phyloP scores from a whole-genome alignment of 2,797 vertebrate species.

The Lagorchestes hirsutus region DNA sequence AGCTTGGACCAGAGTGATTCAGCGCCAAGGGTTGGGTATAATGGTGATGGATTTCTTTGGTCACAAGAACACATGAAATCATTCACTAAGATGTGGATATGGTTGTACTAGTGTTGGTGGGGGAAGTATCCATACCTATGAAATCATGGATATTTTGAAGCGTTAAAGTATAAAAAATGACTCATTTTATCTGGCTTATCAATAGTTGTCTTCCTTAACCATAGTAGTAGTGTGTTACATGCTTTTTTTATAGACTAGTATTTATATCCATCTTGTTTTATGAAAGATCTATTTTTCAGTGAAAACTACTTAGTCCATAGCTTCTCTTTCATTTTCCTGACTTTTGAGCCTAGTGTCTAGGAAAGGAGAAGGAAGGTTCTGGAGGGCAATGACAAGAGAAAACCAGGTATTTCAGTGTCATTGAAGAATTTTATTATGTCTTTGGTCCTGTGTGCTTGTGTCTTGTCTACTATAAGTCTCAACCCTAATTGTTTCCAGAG shows the following conservation, averaged over 20 bases:
- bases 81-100: neutral
- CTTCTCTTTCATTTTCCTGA: neutral
- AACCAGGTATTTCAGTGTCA: neutral
- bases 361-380: neutral
- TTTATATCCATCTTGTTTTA: conserved; percentile 29
- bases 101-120: neutral
- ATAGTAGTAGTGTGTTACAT: neutral
- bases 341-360: neutral
- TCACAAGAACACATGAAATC: neutral
- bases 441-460: neutral
- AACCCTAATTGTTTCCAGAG: neutral
- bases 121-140: neutral
- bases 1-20: neutral
- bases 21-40: too few species aligned
- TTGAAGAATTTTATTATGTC: neutral
- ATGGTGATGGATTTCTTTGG: neutral
- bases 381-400: neutral
- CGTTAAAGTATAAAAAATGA: conserved; percentile 32
- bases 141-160: neutral
- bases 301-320: conserved; percentile 2
- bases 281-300: conserved; percentile 15
- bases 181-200: neutral
- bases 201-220: neutral
- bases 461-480: neutral
- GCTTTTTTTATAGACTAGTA: neutral